phyloP scores from a whole-genome alignment of 2,113 vertebrate species.

The Glaucidium brasilianum region DNA sequence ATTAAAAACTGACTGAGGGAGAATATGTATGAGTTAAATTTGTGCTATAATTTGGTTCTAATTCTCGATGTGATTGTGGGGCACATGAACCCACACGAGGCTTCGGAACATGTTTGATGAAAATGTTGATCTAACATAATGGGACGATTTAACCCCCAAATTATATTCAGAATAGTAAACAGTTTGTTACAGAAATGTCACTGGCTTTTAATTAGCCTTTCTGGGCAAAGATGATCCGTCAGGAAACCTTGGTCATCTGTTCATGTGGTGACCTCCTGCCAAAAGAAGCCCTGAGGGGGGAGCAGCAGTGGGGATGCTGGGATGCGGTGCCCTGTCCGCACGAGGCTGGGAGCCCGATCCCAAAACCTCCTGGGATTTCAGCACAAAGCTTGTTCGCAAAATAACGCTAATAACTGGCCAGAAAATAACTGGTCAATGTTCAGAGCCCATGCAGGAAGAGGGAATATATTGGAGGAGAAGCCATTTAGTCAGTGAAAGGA shows the following conservation, averaged over 20 bases:
- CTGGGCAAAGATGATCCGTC: neutral
- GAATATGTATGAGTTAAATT: neutral
- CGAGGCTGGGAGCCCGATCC: neutral
- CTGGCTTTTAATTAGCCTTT: neutral
- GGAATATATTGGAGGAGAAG: neutral
- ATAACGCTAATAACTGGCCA: neutral
- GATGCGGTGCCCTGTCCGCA: neutral
- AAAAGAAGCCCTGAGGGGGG: neutral
- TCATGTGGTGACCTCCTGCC: neutral
- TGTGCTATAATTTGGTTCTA: neutral
- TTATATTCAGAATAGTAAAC: neutral
- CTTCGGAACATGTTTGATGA: neutral
- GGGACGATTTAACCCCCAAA: neutral
- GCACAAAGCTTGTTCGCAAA: neutral
- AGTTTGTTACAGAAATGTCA: neutral
- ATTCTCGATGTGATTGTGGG: neutral
- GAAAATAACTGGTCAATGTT: neutral
- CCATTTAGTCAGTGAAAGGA: neutral
- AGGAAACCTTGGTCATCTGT: neutral
- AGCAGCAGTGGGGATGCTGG: neutral
- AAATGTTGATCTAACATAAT: neutral
- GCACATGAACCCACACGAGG: fast-evolving
- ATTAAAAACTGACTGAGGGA: neutral
- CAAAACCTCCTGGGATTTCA: neutral
- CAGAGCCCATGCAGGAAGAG: neutral